Evolutionary conservation across 2,888 invertebrate genomes (phyloP), one percentile per base, ranked within the genome.

Genomic region (Sericinus montela): DNA sequence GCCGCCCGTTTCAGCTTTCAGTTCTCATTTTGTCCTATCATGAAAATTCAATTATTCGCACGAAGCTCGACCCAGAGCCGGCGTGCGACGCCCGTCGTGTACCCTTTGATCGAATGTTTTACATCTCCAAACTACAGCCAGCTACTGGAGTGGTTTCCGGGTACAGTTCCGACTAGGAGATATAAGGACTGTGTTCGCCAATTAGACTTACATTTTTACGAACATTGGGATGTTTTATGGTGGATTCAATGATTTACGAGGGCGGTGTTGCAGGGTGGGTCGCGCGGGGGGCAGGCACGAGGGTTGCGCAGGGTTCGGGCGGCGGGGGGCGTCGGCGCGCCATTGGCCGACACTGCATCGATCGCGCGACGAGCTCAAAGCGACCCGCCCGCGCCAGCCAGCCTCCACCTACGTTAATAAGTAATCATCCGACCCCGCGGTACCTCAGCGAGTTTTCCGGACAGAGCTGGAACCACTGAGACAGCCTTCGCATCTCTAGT

Each of bases 341-440:
- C 80, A 89, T 89, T 89, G 89, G 89, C 80, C 80, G 82, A 69
- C 73, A 66, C 79, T 67, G 80, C 86, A 89, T 88, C 88, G 88
- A 89, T 88, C 88, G 86, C 76, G 65, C 78, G 79, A 72, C 78
- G 80, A 79, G 78, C 80, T 80, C 74, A 58, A 59, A 72, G 78
- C 77, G 82, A 74, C 86, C 85, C 84, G 84, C 85, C 87, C 85
- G 85, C 71, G 78, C 78, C 80, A 74, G 72, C 81, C 83, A 78
- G 78, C 85, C 88, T 85, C 86, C 87, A 86, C 85, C 88, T 84
- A 87, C 86, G 87, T 87, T 88, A 88, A 88, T 88, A 88, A 88
- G 88, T 87, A 88, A 87, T 88, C 86, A 85, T 85, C 79, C 85
- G 82, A 84, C 81, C 84, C 84, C 77, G 83, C 77, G 78, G 80